These are phyloP conservation scores for Clarias magur DNA, from an alignment of 2,113 vertebrate genomes.

Conservation along the genomic window DNA sequence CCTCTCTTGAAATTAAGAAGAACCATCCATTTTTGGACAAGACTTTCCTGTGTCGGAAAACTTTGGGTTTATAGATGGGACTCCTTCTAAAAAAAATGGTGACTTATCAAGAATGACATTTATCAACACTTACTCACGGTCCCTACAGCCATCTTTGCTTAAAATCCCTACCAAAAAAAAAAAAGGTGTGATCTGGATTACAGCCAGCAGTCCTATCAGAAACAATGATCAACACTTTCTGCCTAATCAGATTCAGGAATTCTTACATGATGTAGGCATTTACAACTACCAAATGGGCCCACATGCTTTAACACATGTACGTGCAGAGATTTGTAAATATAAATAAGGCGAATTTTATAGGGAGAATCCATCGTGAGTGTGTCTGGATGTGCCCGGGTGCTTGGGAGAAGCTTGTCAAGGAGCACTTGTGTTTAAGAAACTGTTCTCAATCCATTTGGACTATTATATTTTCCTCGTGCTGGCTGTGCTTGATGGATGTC, in stretches of 20 bases:
- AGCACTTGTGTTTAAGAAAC: conserved; percentile 20
- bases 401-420: conserved; percentile 29
- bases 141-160: neutral
- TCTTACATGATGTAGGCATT: neutral
- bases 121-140: neutral
- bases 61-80: neutral
- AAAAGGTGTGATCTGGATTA: neutral
- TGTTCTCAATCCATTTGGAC: conserved; percentile 29
- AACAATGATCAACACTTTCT: neutral
- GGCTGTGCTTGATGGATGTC: neutral
- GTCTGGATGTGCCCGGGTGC: neutral
- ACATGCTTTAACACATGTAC: neutral
- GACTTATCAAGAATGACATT: neutral
- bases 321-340: conserved; percentile 2
- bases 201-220: neutral
- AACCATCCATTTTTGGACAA: neutral
- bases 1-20: neutral
- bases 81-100: neutral
- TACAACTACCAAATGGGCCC: conserved; percentile 7
- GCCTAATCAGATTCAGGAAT: neutral
- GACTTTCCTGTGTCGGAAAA: neutral
- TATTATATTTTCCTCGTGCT: neutral
- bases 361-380: conserved; percentile 6
- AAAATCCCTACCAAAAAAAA: neutral
- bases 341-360: neutral